Percentiles rank a stretch among this genome's conserved stretches.
These are phyloP conservation scores for Cordilura impudica DNA, from an alignment of 2,888 invertebrate species.

Conservation along the genomic window DNA sequence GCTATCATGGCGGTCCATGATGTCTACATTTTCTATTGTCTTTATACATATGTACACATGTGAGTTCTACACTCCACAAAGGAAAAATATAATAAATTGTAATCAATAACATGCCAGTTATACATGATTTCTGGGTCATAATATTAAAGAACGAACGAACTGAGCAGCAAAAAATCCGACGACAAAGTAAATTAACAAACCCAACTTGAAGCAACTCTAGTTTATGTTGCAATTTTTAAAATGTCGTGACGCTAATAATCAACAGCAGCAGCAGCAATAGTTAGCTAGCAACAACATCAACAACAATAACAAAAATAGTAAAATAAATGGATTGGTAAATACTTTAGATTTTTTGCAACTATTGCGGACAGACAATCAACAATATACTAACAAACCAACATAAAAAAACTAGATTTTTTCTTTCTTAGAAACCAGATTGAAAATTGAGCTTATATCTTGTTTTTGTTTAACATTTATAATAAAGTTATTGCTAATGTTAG, in stretches of 20 bases:
- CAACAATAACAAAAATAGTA: constrained; percentile 29
- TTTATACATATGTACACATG: neutral
- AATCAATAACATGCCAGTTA: constrained; percentile 61
- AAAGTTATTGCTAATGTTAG: neutral
- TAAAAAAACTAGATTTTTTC: constrained; percentile 24
- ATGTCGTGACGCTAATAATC: constrained; percentile 61
- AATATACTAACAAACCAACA: neutral
- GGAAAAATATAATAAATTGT: constrained; percentile 34
- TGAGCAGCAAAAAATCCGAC: constrained; percentile 27
- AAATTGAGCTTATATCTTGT: neutral
- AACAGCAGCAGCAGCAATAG: constrained; percentile 36
- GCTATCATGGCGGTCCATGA: too few species aligned
- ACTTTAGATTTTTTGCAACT: constrained; percentile 49
- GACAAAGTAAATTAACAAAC: constrained; percentile 17
- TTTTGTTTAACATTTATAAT: too few species aligned
- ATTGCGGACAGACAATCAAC: neutral
- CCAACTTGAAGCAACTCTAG: constrained; percentile 54
- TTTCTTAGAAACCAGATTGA: constrained; percentile 20
- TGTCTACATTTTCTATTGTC: constrained; percentile 42
- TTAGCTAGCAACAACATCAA: constrained; percentile 15
- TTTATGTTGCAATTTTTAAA: constrained; percentile 60
- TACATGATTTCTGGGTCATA: constrained; percentile 62
- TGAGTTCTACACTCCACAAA: neutral
- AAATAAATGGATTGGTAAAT: constrained; percentile 56
- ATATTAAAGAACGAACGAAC: constrained; percentile 42